A percentile compares a stretch with the other conserved stretches of the same genome.
phyloP scores from a whole-genome alignment of 2,113 vertebrate species.

The Crotalus viridis region DNA sequence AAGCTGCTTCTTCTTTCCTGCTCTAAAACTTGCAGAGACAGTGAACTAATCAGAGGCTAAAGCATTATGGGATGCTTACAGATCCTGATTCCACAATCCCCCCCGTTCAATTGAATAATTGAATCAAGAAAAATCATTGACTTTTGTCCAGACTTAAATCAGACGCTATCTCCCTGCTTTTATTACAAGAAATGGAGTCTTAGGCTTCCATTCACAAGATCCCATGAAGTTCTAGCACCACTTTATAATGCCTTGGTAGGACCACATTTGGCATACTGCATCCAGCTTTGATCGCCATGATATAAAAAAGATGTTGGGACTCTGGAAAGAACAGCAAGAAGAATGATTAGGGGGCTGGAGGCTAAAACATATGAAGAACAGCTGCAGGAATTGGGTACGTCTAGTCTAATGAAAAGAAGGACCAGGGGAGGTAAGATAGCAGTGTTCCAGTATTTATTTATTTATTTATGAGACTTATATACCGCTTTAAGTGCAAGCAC shows the following conservation, averaged over 20 bases:
- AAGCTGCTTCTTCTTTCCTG: neutral
- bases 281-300: neutral
- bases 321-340: neutral
- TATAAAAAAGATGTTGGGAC: neutral
- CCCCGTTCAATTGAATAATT: neutral
- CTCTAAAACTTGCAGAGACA: slow-evolving; percentile 4
- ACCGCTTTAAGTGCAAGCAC: too few species aligned
- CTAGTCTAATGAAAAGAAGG: neutral
- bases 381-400: too few species aligned
- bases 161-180: slow-evolving; percentile 9
- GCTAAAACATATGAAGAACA: neutral
- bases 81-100: neutral
- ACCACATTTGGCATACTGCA: neutral
- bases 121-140: neutral
- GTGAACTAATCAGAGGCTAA: neutral
- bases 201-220: too few species aligned
- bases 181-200: neutral
- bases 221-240: too few species aligned
- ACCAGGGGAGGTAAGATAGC: neutral
- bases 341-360: neutral
- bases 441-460: neutral
- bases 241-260: neutral
- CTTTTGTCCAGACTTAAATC: slow-evolving; percentile 47
- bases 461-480: too few species aligned
- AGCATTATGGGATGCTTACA: neutral